Evolutionary conservation across 2,888 invertebrate genomes (phyloP).

Genomic region (Aspidiotus destructor): DNA sequence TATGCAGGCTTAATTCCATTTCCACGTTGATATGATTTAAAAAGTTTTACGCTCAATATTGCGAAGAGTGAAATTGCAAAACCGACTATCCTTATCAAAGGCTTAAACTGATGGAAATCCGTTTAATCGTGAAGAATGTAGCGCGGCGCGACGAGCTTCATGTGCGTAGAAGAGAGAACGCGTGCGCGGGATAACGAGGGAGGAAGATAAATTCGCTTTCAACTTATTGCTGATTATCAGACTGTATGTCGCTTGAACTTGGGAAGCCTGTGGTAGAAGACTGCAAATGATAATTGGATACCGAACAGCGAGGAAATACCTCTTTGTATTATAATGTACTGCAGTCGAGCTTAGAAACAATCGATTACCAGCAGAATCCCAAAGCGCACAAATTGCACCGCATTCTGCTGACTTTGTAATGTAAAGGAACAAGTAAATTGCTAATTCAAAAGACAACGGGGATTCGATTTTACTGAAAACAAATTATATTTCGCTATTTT

Average conservation of each 20-base stretch:
- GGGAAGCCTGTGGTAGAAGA: neutral
- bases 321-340: constrained; percentile 30
- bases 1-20: no score
- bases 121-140: constrained; percentile 4
- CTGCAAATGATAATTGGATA: constrained; percentile 16
- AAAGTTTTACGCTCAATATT: constrained; percentile 10
- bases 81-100: neutral
- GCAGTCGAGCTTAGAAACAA: constrained; percentile 32
- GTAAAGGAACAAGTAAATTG: constrained; percentile 32
- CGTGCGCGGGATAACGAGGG: neutral
- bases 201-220: neutral
- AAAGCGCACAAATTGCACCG: constrained; percentile 33
- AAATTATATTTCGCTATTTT: constrained; percentile 26
- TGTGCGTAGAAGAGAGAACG: neutral
- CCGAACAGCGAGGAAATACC: constrained; percentile 12
- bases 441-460: constrained; percentile 32
- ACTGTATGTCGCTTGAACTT: neutral
- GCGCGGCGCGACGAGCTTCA: neutral
- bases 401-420: constrained; percentile 33
- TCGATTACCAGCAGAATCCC: constrained; percentile 32
- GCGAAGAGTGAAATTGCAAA: constrained; percentile 3
- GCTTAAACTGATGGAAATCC: constrained; percentile 8
- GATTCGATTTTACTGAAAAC: constrained; percentile 30
- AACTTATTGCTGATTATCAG: constrained; percentile 1
- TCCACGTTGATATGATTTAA: neutral